Conservation (phyloP, 2,797 vertebrate genomes). For the Hafferia zeledoni region DNA sequence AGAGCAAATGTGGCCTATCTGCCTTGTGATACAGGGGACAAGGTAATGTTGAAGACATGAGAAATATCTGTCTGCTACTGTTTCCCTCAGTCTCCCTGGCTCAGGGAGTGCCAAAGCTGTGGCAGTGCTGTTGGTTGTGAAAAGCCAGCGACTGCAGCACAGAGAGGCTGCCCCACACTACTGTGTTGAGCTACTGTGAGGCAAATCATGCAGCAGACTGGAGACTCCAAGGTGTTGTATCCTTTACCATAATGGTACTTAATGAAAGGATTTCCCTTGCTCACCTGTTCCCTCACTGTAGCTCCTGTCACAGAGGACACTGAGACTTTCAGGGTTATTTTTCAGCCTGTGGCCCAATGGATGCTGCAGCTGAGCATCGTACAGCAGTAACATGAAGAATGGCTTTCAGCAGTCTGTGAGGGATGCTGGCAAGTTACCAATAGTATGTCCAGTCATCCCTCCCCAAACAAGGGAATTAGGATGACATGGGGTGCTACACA, state of each 20-base stretch:
- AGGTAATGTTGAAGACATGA: background rate
- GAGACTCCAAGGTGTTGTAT: background rate
- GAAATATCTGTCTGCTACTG: background rate
- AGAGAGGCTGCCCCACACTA: background rate
- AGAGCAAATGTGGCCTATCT: background rate
- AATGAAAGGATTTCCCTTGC: background rate
- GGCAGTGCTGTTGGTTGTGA: background rate
- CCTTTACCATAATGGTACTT: background rate
- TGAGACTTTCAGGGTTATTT: background rate
- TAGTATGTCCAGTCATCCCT: background rate
- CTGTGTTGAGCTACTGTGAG: rapidly evolving
- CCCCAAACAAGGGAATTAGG: background rate
- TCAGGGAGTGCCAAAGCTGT: background rate
- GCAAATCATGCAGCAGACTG: background rate
- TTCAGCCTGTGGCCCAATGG: background rate
- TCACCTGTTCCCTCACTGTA: rapidly evolving
- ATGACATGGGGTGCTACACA: background rate
- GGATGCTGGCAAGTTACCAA: background rate
- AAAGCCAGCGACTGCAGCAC: background rate
- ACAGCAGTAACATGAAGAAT: background rate
- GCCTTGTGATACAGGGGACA: background rate
- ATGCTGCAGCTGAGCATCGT: background rate
- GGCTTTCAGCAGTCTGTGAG: background rate
- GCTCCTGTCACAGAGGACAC: background rate
- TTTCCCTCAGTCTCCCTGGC: background rate